These are phyloP conservation scores for Ascidia mentula DNA, from an alignment of 23 tunicate species.

Conservation along the genomic window DNA sequence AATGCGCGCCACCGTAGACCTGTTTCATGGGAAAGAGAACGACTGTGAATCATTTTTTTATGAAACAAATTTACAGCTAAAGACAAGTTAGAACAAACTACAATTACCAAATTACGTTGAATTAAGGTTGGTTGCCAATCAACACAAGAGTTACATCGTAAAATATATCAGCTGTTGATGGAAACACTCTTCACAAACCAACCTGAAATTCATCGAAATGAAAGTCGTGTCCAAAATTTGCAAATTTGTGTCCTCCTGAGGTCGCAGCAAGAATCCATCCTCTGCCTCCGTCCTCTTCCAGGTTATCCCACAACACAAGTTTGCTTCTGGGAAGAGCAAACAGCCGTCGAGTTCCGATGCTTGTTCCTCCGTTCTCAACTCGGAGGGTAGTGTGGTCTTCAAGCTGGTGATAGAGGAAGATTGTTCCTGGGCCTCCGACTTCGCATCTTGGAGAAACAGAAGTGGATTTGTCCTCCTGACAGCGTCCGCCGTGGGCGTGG, in stretches of 20 bases:
- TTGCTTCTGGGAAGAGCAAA: constrained; percentile 31
- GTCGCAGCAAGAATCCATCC: constrained; percentile 26
- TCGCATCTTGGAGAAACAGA: constrained; percentile 21
- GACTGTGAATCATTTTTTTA: too few species aligned
- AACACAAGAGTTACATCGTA: too few species aligned
- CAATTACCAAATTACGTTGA: too few species aligned
- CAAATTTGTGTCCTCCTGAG: constrained; percentile 32
- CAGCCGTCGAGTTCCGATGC: constrained; percentile 20
- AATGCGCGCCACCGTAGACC: constrained; percentile 33
- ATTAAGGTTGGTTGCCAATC: too few species aligned
- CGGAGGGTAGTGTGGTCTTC: constrained; percentile 24
- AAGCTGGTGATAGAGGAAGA: constrained; percentile 20
- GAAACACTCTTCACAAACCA: too few species aligned
- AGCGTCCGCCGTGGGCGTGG: constrained; percentile 36
- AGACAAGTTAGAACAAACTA: too few species aligned
- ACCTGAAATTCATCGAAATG: constrained; percentile 37
- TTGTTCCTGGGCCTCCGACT: constrained; percentile 38
- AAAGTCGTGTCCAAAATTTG: constrained; percentile 27
- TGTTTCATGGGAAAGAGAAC: too few species aligned
- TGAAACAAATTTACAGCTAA: too few species aligned
- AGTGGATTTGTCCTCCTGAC: background rate
- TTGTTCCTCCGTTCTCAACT: constrained; percentile 34
- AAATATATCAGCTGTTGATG: too few species aligned
- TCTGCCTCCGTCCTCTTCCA: constrained; percentile 32
- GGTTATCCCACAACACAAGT: constrained; percentile 24